A percentile compares a stretch with the other conserved stretches of the same genome.
phyloP scores from a whole-genome alignment of 2,888 invertebrate genomes.

The Pasiphila rectangulata region DNA sequence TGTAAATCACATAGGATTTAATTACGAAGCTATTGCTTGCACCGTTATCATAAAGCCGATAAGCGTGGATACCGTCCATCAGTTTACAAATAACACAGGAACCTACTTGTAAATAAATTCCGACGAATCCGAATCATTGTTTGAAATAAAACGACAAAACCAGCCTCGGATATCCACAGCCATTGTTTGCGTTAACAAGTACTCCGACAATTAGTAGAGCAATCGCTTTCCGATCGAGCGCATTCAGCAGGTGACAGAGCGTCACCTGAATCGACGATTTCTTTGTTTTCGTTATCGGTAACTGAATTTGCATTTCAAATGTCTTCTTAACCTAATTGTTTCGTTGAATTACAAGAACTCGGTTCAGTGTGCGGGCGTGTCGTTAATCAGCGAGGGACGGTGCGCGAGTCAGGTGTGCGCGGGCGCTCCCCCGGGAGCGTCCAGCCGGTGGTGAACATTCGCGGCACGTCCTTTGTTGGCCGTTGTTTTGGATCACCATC shows the following conservation, averaged over 20 bases:
- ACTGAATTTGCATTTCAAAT: constrained; percentile 48
- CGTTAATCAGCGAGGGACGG: constrained; percentile 40
- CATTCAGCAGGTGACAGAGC: constrained; percentile 57
- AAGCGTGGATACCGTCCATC: constrained; percentile 39
- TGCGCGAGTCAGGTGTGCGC: constrained; percentile 69
- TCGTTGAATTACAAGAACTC: constrained; percentile 42
- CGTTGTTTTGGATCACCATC: constrained; percentile 80
- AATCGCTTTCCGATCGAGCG: constrained; percentile 58
- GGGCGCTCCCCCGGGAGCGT: constrained; percentile 48
- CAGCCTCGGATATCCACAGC: constrained; percentile 53
- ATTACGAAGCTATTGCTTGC: constrained; percentile 35
- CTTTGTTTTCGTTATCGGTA: constrained; percentile 53
- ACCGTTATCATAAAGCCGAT: constrained; percentile 42
- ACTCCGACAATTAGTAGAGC: constrained; percentile 64
- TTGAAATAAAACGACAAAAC: constrained; percentile 48
- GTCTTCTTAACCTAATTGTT: constrained; percentile 45
- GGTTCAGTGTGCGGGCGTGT: constrained; percentile 33
- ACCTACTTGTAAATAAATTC: constrained; percentile 56
- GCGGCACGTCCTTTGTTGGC: constrained; percentile 80
- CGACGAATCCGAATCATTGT: constrained; percentile 49
- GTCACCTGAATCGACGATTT: constrained; percentile 51
- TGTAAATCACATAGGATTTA: constrained; percentile 34
- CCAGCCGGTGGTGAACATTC: constrained; percentile 66
- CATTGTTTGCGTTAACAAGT: constrained; percentile 67
- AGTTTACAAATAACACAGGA: constrained; percentile 46